Evolutionary conservation across 2,797 vertebrate species (phyloP), one percentile per base, ranked within the genome.

Genomic region (Caiman crocodilus): DNA sequence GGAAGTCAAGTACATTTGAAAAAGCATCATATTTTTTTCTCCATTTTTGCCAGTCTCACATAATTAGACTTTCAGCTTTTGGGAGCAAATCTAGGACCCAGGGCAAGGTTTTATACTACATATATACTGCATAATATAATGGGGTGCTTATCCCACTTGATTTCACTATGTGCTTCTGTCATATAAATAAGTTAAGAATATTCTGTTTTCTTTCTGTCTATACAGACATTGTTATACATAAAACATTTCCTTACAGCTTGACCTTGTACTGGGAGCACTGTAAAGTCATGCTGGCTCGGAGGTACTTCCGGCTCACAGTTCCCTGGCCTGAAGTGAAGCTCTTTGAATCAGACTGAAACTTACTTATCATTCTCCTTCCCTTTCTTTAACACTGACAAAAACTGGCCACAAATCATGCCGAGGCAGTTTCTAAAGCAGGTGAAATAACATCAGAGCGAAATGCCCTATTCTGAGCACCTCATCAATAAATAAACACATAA

Each of bases 401-500:
- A 28, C 13, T 63, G 56, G 56, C 65, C 28, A 69, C 74, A 55
- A 7, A 17, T 65, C 25, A 25, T 25, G 71, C 77, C 78, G 91
- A 7, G 91, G 73, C 59, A 81, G 60, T 25, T 32, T 82, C 86
- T 90, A 90, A 88, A 92, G 7, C 55, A 75, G 35, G 57, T 89
- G 60, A 93, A 64, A 35, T 50, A 93, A 58, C 63, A 90, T 82
- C 65, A 71, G 69, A 88, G 83, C 94, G 85, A 87, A 91, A 28
- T 35, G 32, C 77, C 94, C 93, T 87, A 71, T 92, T 65, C 55
- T 58, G 88, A 94, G 80, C 35, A 90, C 57, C 74, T 92, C 82
- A 95, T 95, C 85, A 80, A 92, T 93, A 96, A 95, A 94, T 90
- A 95, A 96, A 93, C 85, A 79, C 94, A 90, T 63, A 84, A 81